Conservation (phyloP, 2,797 vertebrate genomes). For the Antrozous pallidus region DNA sequence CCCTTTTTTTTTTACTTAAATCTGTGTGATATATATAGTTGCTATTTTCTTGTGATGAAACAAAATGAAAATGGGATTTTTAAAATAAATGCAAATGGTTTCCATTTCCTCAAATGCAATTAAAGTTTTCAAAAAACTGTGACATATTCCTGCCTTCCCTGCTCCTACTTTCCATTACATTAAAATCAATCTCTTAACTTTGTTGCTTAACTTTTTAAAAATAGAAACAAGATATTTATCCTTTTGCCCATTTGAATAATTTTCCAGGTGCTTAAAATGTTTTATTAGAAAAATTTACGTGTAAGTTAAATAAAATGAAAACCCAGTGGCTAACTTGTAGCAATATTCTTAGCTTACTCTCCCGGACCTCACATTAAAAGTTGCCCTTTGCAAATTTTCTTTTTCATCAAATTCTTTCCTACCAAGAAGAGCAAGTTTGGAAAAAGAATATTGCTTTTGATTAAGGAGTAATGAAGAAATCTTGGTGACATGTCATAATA, state of each 20-base stretch:
- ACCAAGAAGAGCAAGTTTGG: constrained; percentile 44
- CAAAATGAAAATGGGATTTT: constrained; percentile 5
- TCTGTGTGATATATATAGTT: neutral
- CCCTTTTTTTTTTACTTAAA: neutral
- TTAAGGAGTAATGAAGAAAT: constrained; percentile 41
- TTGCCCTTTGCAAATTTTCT: neutral
- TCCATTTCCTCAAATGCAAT: neutral
- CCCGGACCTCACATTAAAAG: neutral
- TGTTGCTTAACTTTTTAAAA: neutral
- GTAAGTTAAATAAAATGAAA: constrained; percentile 7
- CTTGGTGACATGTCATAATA: neutral
- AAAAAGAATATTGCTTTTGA: constrained; percentile 43
- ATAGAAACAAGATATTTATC: neutral
- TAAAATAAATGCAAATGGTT: neutral
- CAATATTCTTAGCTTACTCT: neutral
- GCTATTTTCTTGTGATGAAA: neutral
- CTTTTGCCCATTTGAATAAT: neutral
- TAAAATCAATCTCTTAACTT: constrained; percentile 23
- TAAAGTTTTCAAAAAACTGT: constrained; percentile 44
- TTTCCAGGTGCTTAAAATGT: constrained; percentile 33
- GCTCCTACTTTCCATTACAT: neutral
- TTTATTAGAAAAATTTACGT: constrained; percentile 30
- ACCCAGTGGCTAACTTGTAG: neutral
- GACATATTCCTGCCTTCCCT: constrained; percentile 37
- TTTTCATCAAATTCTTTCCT: constrained; percentile 6